Percentiles rank a stretch among this genome's conserved stretches.
Conservation (phyloP, 2,113 vertebrate species). For the Chrysemys picta region DNA sequence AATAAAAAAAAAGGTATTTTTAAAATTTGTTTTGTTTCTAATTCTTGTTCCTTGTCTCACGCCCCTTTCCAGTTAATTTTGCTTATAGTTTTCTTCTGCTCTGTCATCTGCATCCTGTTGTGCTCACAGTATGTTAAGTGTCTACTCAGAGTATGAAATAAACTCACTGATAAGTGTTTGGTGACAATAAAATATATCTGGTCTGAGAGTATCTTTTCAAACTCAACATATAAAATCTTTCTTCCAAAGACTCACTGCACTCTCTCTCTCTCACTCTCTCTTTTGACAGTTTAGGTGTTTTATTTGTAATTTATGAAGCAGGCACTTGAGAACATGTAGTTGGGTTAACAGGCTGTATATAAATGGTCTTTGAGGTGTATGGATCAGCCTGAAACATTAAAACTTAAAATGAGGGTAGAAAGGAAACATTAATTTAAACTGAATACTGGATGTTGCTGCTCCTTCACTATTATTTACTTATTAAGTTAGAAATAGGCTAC, state of each 20-base stretch:
- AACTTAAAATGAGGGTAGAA: constrained; percentile 1
- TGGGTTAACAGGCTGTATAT: neutral
- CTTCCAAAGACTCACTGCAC: neutral
- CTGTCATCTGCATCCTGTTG: neutral
- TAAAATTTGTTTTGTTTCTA: neutral
- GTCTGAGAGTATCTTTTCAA: neutral
- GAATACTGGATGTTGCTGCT: fast-evolving
- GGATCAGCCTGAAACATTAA: neutral
- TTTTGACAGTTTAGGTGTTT: neutral
- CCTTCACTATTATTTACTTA: neutral
- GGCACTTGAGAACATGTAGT: neutral
- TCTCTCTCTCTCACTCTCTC: neutral
- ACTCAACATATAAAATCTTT: neutral
- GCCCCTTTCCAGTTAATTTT: neutral
- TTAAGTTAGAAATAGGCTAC: neutral
- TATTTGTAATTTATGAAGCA: constrained; percentile 33
- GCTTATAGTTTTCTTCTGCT: neutral
- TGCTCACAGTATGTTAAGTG: neutral
- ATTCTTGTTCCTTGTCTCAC: neutral
- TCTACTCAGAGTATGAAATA: neutral
- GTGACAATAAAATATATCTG: neutral
- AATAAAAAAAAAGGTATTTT: neutral
- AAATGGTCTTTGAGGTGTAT: neutral
- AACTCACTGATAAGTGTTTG: neutral
- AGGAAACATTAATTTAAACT: neutral